Percentiles rank a stretch among this genome's conserved stretches.
phyloP scores from a whole-genome alignment of 2,797 vertebrate species.

The Forpus xanthops region DNA sequence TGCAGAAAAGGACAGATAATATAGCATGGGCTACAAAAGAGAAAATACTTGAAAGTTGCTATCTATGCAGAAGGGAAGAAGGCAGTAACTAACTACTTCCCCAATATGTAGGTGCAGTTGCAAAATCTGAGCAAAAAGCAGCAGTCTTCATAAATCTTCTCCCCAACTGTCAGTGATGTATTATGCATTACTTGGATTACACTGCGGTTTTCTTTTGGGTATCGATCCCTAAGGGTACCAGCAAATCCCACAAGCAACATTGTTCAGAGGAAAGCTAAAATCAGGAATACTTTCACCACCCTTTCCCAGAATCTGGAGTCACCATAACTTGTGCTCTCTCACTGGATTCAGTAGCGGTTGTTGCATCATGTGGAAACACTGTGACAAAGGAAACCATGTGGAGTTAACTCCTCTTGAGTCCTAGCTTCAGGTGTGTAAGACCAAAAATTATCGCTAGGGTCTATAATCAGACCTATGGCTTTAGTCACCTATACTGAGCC shows the following conservation, averaged over 20 bases:
- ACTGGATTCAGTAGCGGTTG: background rate
- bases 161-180: background rate
- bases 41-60: background rate
- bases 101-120: background rate
- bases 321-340: background rate
- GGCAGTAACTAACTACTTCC: background rate
- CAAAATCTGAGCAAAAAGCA: background rate
- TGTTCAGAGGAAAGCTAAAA: background rate
- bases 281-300: background rate
- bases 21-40: background rate
- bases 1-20: background rate
- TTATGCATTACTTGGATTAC: background rate
- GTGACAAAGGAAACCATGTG: background rate
- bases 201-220: background rate
- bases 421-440: background rate
- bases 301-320: background rate
- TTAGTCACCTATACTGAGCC: background rate
- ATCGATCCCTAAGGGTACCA: background rate
- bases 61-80: background rate
- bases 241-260: background rate
- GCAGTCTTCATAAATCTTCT: background rate
- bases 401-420: background rate
- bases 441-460: background rate
- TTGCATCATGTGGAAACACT: background rate
- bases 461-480: background rate